phyloP scores from a whole-genome alignment of 2,888 invertebrate genomes.

The Scrobipalpa atriplicella region DNA sequence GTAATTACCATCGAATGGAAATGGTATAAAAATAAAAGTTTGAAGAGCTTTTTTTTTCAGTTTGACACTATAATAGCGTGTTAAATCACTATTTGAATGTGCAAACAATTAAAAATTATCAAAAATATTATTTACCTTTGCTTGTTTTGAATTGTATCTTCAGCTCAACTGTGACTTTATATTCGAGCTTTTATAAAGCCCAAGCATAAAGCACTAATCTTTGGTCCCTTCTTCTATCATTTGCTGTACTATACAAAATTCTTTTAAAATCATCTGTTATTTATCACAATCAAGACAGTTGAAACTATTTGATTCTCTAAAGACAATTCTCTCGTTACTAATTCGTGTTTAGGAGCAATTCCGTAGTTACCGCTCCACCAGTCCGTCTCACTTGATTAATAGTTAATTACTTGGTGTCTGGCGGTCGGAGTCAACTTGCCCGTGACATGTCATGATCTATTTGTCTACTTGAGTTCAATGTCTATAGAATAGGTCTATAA shows the following conservation, averaged over 20 bases:
- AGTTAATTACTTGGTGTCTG: constrained; percentile 7
- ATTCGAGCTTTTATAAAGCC: too few relatives aligned
- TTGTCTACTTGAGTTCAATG: constrained; percentile 4
- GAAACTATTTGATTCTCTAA: not conserved
- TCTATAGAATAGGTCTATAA: not conserved
- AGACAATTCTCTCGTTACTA: not conserved
- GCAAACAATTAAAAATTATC: too few relatives aligned
- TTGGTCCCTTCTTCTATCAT: too few relatives aligned
- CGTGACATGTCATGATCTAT: constrained; percentile 16
- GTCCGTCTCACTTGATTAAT: not conserved
- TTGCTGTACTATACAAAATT: too few relatives aligned
- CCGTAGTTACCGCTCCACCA: not conserved
- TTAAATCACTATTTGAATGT: too few relatives aligned
- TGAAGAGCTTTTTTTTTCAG: not conserved
- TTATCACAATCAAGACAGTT: too few relatives aligned
- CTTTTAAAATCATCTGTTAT: too few relatives aligned
- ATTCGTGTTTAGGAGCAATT: constrained; percentile 2
- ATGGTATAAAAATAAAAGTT: not conserved
- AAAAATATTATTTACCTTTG: too few relatives aligned
- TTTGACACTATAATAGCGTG: too few relatives aligned
- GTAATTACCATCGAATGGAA: not conserved
- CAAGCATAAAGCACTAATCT: too few relatives aligned
- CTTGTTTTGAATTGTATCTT: too few relatives aligned
- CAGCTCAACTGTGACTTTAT: too few relatives aligned
- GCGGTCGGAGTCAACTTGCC: constrained; percentile 9